Percentiles rank a stretch among this genome's conserved stretches.
Evolutionary conservation across 1,140 invertebrate species (phyloP).

Genomic region (Venturia canescens): DNA sequence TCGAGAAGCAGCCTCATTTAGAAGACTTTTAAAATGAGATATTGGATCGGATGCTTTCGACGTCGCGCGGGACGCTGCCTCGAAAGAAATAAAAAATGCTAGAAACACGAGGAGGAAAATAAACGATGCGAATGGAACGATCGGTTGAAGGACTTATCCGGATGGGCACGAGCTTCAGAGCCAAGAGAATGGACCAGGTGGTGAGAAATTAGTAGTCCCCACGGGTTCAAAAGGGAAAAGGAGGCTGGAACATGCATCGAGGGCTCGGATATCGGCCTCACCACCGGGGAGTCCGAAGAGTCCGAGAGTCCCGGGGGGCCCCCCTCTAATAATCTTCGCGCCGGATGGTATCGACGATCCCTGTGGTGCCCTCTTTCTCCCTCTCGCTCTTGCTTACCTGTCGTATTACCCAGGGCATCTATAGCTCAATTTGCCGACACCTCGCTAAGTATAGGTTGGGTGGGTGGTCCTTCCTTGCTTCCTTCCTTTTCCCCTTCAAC

Average conservation of each 20-base stretch:
- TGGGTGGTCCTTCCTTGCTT: conserved; percentile 73
- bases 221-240: not conserved
- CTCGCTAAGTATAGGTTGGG: conserved; percentile 78
- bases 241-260: conserved; percentile 11
- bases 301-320: conserved; percentile 7
- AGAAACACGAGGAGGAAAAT: conserved; percentile 22
- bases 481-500: conserved; percentile 21
- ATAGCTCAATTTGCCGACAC: conserved; percentile 78
- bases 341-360: conserved; percentile 70
- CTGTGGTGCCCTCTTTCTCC: conserved; percentile 40
- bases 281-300: conserved; percentile 18
- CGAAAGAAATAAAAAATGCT: not conserved
- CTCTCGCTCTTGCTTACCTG: conserved; percentile 40
- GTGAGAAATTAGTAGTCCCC: conserved; percentile 53
- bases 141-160: conserved; percentile 37
- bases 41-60: not conserved
- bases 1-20: not conserved
- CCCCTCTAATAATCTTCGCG: conserved; percentile 48
- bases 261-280: conserved; percentile 29
- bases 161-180: conserved; percentile 35
- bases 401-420: conserved; percentile 73
- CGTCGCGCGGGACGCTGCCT: not conserved
- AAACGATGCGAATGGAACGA: conserved; percentile 24
- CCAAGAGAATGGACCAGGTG: conserved; percentile 51
- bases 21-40: not conserved